These are phyloP conservation scores for Cephalopachus bancanus DNA, from an alignment of 2,797 vertebrate genomes.

Conservation along the genomic window DNA sequence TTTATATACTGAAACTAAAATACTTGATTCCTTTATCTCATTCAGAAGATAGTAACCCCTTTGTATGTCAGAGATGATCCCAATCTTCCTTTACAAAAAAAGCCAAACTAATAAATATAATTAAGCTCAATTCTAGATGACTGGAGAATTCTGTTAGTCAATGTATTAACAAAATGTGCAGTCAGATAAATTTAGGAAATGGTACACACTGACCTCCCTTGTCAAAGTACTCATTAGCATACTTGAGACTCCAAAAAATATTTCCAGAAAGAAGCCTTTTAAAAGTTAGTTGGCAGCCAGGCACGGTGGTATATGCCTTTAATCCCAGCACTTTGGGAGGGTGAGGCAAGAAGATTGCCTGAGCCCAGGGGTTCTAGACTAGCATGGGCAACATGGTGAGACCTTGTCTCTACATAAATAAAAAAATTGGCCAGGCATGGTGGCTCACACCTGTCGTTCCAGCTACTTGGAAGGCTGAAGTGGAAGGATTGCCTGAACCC, in stretches of 20 bases:
- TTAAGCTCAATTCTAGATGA: not conserved
- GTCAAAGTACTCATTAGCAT: not conserved
- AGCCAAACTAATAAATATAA: not conserved
- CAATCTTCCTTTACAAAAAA: not conserved
- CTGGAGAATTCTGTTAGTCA: not conserved
- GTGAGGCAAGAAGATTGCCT: no score
- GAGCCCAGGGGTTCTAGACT: no score
- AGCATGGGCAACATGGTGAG: no score
- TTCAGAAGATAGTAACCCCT: not conserved
- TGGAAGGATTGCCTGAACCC: no score
- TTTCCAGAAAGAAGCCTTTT: constrained; percentile 33
- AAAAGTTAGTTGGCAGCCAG: not conserved
- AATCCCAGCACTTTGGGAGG: no score
- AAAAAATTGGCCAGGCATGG: no score
- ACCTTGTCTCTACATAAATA: no score
- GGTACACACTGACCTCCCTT: not conserved
- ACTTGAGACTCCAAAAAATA: constrained; percentile 9
- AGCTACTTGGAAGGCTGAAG: no score
- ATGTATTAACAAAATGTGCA: constrained; percentile 4
- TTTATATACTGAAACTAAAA: constrained; percentile 52
- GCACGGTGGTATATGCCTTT: no score
- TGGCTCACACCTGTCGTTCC: no score
- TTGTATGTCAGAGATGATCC: not conserved
- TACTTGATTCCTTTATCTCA: constrained; percentile 21
- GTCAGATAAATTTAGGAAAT: constrained; percentile 52